Evolutionary conservation across 2,113 vertebrate genomes (phyloP).

Genomic region (Dascyllus trimaculatus): DNA sequence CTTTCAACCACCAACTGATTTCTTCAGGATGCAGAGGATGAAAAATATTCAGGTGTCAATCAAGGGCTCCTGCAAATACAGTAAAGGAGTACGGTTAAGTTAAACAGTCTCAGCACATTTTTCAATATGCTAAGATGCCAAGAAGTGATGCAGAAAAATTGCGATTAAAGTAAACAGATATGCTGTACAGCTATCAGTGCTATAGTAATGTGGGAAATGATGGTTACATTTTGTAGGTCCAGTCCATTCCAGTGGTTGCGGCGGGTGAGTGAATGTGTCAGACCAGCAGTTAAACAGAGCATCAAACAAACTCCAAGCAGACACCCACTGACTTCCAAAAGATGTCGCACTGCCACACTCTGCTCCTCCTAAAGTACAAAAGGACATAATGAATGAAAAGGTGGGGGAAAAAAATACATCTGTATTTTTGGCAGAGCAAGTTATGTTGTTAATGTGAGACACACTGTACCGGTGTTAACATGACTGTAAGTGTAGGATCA

Average conservation of each 20-base stretch:
- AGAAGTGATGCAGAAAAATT: background rate
- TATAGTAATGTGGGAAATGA: background rate
- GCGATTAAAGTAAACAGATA: background rate
- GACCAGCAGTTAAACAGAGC: slow-evolving; percentile 73
- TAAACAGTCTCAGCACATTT: slow-evolving; percentile 9
- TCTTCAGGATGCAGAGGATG: slow-evolving; percentile 22
- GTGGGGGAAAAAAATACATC: background rate
- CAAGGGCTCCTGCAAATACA: slow-evolving; percentile 77
- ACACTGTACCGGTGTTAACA: slow-evolving; percentile 81
- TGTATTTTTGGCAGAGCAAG: background rate
- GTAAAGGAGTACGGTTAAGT: slow-evolving; percentile 5
- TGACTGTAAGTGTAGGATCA: slow-evolving; percentile 79
- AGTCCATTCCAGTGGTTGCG: slow-evolving; percentile 55
- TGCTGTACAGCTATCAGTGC: background rate
- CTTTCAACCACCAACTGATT: slow-evolving; percentile 9
- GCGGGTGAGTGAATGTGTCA: slow-evolving; percentile 51
- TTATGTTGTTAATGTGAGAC: slow-evolving; percentile 1
- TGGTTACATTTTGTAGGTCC: slow-evolving; percentile 76
- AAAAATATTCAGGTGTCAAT: slow-evolving; percentile 64
- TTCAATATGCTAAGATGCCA: background rate
- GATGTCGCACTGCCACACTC: slow-evolving; percentile 74
- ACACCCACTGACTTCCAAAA: slow-evolving; percentile 74
- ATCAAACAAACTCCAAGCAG: slow-evolving; percentile 80
- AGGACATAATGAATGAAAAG: slow-evolving; percentile 10
- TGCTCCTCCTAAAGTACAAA: slow-evolving; percentile 74